Percentiles rank a stretch among this genome's conserved stretches.
These are phyloP conservation scores for Oxyscelio sp. DNA, from an alignment of 2,888 invertebrate species.

Conservation along the genomic window DNA sequence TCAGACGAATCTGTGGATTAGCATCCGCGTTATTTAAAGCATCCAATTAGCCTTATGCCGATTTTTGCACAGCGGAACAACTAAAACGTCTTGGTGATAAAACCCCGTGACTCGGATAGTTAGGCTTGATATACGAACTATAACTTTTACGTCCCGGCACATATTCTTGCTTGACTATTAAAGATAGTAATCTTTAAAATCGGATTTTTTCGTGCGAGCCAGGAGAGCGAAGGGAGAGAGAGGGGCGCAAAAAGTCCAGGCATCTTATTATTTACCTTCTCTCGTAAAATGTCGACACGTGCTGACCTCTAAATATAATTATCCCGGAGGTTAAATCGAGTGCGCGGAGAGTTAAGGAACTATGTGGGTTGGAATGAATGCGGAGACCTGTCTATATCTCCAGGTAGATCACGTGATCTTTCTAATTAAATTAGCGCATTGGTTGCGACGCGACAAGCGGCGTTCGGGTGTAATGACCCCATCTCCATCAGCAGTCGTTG, in stretches of 20 bases:
- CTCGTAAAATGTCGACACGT: slow-evolving; percentile 49
- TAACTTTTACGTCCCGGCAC: slow-evolving; percentile 32
- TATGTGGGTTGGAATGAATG: slow-evolving; percentile 3
- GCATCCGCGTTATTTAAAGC: slow-evolving; percentile 31
- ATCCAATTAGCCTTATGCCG: no score
- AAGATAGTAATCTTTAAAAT: slow-evolving; percentile 51
- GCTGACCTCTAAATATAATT: slow-evolving; percentile 61
- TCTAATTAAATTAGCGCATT: slow-evolving; percentile 71
- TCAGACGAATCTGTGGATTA: slow-evolving; percentile 3
- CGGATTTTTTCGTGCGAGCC: slow-evolving; percentile 22
- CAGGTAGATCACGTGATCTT: slow-evolving; percentile 62
- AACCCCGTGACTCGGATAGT: slow-evolving; percentile 21
- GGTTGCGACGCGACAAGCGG: slow-evolving; percentile 56
- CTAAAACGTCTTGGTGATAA: not conserved
- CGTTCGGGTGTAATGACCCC: slow-evolving; percentile 84
- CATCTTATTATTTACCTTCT: slow-evolving; percentile 21
- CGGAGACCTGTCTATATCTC: slow-evolving; percentile 32
- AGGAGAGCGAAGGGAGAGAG: no score
- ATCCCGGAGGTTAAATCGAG: slow-evolving; percentile 37
- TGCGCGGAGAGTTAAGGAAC: slow-evolving; percentile 19
- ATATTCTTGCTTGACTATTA: slow-evolving; percentile 43
- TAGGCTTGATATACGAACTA: slow-evolving; percentile 44
- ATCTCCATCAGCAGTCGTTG: slow-evolving; percentile 78
- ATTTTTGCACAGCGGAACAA: no score
- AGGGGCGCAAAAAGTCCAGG: not conserved